These are phyloP conservation scores for Acanthoscelides obtectus DNA, from an alignment of 2,888 invertebrate species.

Conservation along the genomic window DNA sequence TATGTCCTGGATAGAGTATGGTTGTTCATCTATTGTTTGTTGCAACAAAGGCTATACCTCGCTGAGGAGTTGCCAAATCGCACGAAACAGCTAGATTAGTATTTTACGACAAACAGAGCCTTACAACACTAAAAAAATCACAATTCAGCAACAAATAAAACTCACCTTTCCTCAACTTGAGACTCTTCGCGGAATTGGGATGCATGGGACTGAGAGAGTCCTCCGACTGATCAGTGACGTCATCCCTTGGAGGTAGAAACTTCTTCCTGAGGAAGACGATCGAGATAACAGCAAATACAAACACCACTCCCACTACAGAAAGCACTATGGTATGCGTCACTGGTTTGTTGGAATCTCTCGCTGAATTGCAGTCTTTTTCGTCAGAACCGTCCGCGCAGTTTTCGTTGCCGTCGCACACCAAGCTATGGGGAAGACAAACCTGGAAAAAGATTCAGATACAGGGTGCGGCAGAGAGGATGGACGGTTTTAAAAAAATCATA, in stretches of 20 bases:
- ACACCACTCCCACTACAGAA: slow-evolving; percentile 53
- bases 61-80: no score
- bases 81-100: no score
- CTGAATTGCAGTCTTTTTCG: slow-evolving; percentile 64
- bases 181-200: slow-evolving; percentile 35
- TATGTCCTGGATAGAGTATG: no score
- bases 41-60: no score
- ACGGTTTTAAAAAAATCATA: no score
- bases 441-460: no score
- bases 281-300: slow-evolving; percentile 41
- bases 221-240: slow-evolving; percentile 58
- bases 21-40: no score
- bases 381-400: slow-evolving; percentile 81
- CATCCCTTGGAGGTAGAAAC: slow-evolving; percentile 26
- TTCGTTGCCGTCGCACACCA: slow-evolving; percentile 71
- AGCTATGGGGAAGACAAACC: slow-evolving; percentile 63
- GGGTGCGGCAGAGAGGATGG: no score
- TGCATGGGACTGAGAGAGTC: slow-evolving; percentile 60
- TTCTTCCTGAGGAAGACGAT: slow-evolving; percentile 30
- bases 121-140: no score
- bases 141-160: not conserved
- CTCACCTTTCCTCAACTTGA: slow-evolving; percentile 42
- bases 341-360: slow-evolving; percentile 47
- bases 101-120: no score
- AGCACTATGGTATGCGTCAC: slow-evolving; percentile 55